Conservation (phyloP, 1,140 invertebrate species). For the Micrasema longulum region DNA sequence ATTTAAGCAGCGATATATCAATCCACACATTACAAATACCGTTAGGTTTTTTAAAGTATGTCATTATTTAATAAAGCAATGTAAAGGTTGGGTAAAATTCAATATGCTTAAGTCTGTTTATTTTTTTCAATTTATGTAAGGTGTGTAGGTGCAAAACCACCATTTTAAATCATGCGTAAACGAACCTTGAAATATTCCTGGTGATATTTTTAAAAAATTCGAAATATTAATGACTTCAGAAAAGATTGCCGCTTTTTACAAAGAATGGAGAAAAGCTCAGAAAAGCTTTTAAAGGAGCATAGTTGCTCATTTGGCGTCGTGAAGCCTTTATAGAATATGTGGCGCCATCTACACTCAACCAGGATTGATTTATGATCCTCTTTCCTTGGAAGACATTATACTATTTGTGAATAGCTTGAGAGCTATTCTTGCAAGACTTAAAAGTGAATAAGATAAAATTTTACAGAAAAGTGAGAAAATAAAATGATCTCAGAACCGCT, state of each 20-base stretch:
- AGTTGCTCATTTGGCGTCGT: slow-evolving; percentile 25
- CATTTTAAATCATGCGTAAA: too few species aligned
- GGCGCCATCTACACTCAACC: slow-evolving; percentile 34
- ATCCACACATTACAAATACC: too few species aligned
- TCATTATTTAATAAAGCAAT: too few species aligned
- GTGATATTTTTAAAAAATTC: too few species aligned
- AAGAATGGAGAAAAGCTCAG: slow-evolving; percentile 13
- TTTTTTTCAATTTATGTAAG: too few species aligned
- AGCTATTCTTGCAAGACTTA: not conserved
- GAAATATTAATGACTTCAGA: too few species aligned
- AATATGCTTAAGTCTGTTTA: too few species aligned
- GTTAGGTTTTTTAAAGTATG: too few species aligned
- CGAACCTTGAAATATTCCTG: too few species aligned
- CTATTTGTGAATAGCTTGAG: slow-evolving; percentile 13
- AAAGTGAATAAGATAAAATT: not conserved
- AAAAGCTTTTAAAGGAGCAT: slow-evolving; percentile 44
- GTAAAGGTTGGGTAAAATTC: too few species aligned
- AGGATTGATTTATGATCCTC: slow-evolving; percentile 41
- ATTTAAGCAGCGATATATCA: too few species aligned
- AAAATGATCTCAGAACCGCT: not conserved
- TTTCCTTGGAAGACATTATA: slow-evolving; percentile 32
- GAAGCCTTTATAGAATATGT: slow-evolving; percentile 31
- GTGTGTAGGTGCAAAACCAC: too few species aligned
- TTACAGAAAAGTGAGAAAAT: not conserved
- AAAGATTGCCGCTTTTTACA: not conserved